A percentile compares a stretch with the other conserved stretches of the same genome.
Conservation (phyloP, 2,113 vertebrate genomes). For the Gambusia holbrooki region DNA sequence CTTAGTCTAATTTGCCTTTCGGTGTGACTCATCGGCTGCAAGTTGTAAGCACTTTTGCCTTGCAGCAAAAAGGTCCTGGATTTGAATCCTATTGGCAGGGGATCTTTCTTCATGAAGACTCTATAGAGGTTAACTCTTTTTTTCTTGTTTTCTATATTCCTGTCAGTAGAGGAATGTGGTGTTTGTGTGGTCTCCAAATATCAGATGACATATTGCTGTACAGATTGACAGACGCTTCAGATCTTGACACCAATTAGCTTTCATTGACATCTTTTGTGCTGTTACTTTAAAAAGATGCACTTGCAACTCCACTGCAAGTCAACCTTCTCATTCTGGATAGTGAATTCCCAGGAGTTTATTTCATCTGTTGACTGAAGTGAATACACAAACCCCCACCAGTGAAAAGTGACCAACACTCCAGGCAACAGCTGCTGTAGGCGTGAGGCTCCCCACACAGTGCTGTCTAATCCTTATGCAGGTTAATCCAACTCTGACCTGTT, state of each 20-base stretch:
- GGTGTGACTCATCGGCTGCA: too few relatives aligned
- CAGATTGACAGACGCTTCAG: not conserved
- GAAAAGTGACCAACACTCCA: conserved; percentile 56
- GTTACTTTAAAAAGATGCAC: not conserved
- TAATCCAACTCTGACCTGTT: conserved; percentile 83
- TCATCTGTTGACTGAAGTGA: conserved; percentile 4
- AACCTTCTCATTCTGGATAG: not conserved
- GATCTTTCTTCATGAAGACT: too few relatives aligned
- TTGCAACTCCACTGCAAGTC: not conserved
- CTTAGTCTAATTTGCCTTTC: not conserved
- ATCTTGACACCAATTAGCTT: not conserved
- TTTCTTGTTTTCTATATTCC: too few relatives aligned
- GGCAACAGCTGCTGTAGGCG: conserved; percentile 62
- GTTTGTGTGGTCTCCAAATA: not conserved
- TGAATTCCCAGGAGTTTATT: not conserved
- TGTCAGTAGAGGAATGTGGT: not conserved
- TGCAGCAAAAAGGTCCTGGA: too few relatives aligned
- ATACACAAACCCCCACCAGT: conserved; percentile 32
- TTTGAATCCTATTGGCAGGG: too few relatives aligned
- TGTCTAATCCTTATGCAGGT: conserved; percentile 82
- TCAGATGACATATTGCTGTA: not conserved
- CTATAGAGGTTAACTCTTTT: too few relatives aligned
- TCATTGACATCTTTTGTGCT: not conserved
- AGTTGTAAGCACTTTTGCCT: too few relatives aligned
- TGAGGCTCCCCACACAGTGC: conserved; percentile 64